Evolutionary conservation across 2,888 invertebrate species (phyloP).

Genomic region (Chloroclysta siterata): DNA sequence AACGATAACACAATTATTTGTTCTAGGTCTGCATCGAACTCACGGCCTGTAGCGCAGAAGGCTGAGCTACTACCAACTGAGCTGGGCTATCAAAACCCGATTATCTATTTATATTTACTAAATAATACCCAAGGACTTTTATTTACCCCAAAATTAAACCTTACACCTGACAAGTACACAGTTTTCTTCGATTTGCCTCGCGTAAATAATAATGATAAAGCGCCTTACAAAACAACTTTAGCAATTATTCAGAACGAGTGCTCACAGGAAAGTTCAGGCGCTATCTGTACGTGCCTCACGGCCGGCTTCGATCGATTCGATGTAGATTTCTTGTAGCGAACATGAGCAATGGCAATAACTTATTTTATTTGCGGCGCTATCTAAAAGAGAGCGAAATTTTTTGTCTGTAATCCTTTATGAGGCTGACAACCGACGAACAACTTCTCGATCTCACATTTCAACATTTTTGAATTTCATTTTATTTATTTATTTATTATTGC

Average conservation of each 20-base stretch:
- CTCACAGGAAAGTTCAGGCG: conserved; percentile 30
- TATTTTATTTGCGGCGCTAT: not conserved
- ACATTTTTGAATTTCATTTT: too few relatives aligned
- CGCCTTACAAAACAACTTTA: conserved; percentile 27
- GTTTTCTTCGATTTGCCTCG: not conserved
- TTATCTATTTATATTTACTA: too few relatives aligned
- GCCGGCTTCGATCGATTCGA: conserved; percentile 11
- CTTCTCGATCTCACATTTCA: too few relatives aligned
- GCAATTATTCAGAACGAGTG: conserved; percentile 33
- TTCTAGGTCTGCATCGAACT: too few relatives aligned
- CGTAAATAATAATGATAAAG: conserved; percentile 6
- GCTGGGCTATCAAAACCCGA: too few relatives aligned
- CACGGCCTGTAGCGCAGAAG: too few relatives aligned
- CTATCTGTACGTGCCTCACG: conserved; percentile 28
- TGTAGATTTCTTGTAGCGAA: conserved; percentile 14
- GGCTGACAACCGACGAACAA: too few relatives aligned
- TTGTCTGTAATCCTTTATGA: too few relatives aligned
- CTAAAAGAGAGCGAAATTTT: not conserved
- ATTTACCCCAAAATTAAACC: not conserved
- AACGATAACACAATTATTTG: too few relatives aligned
- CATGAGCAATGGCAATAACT: not conserved
- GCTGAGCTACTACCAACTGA: too few relatives aligned
- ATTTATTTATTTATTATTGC: too few relatives aligned
- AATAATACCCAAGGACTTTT: not conserved
- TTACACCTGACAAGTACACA: not conserved